phyloP scores from a whole-genome alignment of 2,888 invertebrate species.

The Lymantria dispar region DNA sequence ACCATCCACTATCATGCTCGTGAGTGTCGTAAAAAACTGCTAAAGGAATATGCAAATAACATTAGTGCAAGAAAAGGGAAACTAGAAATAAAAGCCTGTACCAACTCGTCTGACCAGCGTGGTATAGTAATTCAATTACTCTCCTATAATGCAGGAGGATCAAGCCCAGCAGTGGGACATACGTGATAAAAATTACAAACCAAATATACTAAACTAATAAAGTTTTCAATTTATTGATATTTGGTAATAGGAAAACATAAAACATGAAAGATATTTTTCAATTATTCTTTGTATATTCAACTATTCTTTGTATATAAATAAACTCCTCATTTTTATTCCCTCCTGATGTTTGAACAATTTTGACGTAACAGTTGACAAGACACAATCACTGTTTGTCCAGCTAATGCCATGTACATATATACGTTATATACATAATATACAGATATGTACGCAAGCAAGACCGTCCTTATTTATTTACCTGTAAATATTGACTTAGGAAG shows the following conservation, averaged over 20 bases:
- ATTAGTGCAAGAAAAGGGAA: too few relatives aligned
- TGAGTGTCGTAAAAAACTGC: too few relatives aligned
- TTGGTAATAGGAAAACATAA: neutral
- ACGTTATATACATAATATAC: conserved; percentile 7
- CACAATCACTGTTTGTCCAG: conserved; percentile 39
- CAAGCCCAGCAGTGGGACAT: too few relatives aligned
- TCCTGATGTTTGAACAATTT: conserved; percentile 21
- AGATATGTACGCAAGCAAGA: neutral
- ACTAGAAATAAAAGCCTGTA: too few relatives aligned
- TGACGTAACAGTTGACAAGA: conserved; percentile 22
- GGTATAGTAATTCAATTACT: too few relatives aligned
- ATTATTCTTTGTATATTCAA: neutral
- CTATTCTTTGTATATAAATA: neutral
- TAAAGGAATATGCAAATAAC: too few relatives aligned
- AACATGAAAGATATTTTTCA: neutral
- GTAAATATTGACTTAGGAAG: conserved; percentile 10
- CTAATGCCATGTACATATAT: conserved; percentile 35
- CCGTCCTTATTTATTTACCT: conserved; percentile 16
- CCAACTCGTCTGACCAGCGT: too few relatives aligned
- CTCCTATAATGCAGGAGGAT: too few relatives aligned
- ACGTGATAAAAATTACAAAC: too few relatives aligned
- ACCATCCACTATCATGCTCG: too few relatives aligned
- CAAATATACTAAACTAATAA: too few relatives aligned
- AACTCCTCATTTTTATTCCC: conserved; percentile 15
- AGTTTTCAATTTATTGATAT: too few relatives aligned